Evolutionary conservation across 30 jellyfish, hydroid and myxozoan genomes (phyloP), one percentile per base, ranked within the genome.

Genomic region (Turritopsis dohrnii): DNA sequence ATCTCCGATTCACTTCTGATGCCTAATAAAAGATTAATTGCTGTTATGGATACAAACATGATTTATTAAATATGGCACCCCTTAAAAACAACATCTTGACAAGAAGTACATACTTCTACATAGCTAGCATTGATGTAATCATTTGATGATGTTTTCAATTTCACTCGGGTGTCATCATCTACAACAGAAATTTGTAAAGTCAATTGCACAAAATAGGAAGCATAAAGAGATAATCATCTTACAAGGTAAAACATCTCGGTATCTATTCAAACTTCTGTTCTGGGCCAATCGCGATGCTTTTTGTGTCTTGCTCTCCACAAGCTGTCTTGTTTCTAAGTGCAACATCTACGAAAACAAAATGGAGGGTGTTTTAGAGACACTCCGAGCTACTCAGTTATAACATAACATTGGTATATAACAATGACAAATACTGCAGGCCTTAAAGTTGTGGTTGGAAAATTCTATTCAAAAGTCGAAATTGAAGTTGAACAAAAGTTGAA

Each of bases 191-290:
- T 21, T 21, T 21, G 9, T n/a, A n/a, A n/a, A n/a, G n/a, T 25
- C 41, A 75, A 75, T 30, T n/a, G 41, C 19, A 3, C 26, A 75
- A 22, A 75, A 69, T 1, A 1, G 5, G 60, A 41, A 41, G 13
- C 60, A 41, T 41, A 41, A 41, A 5, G 5, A 3, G 60, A 41
- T 41, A 41, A 41, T 3, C 5, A 41, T 41, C 98, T 60, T 88
- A 93, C 98, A 93, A 75, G 98, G 98, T 24, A 93, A 84, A 18
- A 93, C 98, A 84, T 93, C 98, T 72, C 98, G 75, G 88, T 93
- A 93, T 82, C 98, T 79, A 71, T 93, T 93, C 66, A 93, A 71
- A 30, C 74, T 85, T 71, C 98, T 71, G 66, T 93, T 89, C 66
- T 93, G 92, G 66, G 98, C 95, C 53, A 81, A 54, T 71, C 90